Evolutionary conservation across 1,140 invertebrate genomes (phyloP).

Genomic region (Leptinotarsa undecemlineata): DNA sequence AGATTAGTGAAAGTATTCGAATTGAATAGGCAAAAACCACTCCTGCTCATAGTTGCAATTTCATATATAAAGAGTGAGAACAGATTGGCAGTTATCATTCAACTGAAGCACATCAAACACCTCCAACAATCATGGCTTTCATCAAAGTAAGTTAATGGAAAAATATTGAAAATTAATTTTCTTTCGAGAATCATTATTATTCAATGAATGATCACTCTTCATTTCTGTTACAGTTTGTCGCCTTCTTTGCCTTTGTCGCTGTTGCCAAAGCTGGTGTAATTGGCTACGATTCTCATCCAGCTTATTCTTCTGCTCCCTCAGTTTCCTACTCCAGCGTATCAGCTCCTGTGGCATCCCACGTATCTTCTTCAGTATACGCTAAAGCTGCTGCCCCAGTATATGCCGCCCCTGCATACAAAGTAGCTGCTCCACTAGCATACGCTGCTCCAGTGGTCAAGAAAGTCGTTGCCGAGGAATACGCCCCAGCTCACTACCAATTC

Average conservation of each 20-base stretch:
- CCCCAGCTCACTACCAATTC: constrained; percentile 41
- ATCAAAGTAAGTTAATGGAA: constrained; percentile 19
- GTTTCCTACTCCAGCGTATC: constrained; percentile 13
- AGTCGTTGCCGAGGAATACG: constrained; percentile 20
- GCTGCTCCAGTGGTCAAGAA: constrained; percentile 18
- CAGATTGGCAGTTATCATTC: neutral
- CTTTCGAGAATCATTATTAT: too few species aligned
- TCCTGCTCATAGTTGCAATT: neutral
- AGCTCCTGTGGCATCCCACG: neutral
- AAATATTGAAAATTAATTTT: too few species aligned
- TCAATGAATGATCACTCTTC: neutral
- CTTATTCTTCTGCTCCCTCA: constrained; percentile 9
- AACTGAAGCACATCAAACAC: neutral
- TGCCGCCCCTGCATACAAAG: constrained; percentile 22
- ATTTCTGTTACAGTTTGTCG: neutral
- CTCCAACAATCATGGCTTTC: constrained; percentile 13
- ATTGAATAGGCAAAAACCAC: constrained; percentile 8
- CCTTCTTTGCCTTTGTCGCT: constrained; percentile 6
- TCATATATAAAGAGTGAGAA: constrained; percentile 14
- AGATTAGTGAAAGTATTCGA: constrained; percentile 9
- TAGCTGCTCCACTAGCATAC: constrained; percentile 17
- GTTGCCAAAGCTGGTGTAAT: neutral
- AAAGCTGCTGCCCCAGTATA: constrained; percentile 13
- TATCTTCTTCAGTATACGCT: constrained; percentile 1
- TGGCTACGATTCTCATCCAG: neutral